Conservation (phyloP, 2,797 vertebrate species). For the Microcaecilia unicolor region DNA sequence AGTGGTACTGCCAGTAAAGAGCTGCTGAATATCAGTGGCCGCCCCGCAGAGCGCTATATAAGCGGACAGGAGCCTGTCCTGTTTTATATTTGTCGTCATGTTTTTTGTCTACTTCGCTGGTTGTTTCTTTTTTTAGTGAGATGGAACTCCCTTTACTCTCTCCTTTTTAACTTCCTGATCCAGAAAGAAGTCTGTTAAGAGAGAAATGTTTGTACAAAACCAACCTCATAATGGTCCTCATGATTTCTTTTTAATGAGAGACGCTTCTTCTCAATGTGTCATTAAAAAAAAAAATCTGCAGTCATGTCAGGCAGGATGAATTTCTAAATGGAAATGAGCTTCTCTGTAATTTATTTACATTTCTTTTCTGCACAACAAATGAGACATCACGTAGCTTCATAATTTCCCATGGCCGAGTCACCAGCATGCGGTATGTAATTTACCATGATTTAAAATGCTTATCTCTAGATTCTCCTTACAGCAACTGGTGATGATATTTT, state of each 20-base stretch:
- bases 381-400: slow-evolving; percentile 68
- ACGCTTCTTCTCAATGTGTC: slow-evolving; percentile 46
- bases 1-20: too few relatives aligned
- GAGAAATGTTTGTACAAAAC: background rate
- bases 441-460: slow-evolving; percentile 65
- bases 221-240: background rate
- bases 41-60: too few relatives aligned
- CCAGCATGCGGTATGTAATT: slow-evolving; percentile 65
- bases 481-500: slow-evolving; percentile 45
- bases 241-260: slow-evolving; percentile 43
- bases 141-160: background rate
- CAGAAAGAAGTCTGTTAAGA: background rate
- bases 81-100: too few relatives aligned
- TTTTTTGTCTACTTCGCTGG: background rate
- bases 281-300: slow-evolving; percentile 46
- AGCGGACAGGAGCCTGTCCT: too few relatives aligned
- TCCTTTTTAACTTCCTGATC: background rate
- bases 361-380: slow-evolving; percentile 72
- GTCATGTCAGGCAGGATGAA: slow-evolving; percentile 58
- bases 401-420: slow-evolving; percentile 71
- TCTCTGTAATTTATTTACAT: slow-evolving; percentile 72
- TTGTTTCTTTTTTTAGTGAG: background rate
- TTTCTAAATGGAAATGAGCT: slow-evolving; percentile 70
- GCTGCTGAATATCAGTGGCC: too few relatives aligned
- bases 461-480: slow-evolving; percentile 49